phyloP scores from a whole-genome alignment of 2,113 vertebrate genomes.

The Loxodonta africana region DNA sequence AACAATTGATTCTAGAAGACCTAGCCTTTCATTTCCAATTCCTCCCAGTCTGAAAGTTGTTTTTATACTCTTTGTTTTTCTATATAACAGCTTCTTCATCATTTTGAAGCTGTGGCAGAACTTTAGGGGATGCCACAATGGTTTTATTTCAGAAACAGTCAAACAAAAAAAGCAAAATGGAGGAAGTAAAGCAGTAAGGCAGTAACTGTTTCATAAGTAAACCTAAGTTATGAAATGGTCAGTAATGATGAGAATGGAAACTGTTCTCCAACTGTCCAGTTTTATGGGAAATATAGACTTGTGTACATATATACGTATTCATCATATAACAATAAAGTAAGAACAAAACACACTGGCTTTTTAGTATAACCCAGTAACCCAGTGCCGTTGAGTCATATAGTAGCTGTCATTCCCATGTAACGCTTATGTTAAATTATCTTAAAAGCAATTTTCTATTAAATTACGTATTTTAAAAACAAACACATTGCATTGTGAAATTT shows the following conservation, averaged over 20 bases:
- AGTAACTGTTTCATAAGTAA: slow-evolving; percentile 55
- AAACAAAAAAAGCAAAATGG: slow-evolving; percentile 54
- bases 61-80: neutral
- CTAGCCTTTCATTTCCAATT: slow-evolving; percentile 45
- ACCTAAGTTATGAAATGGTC: slow-evolving; percentile 75
- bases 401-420: slow-evolving; percentile 54
- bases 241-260: slow-evolving; percentile 66
- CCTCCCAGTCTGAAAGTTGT: slow-evolving; percentile 60
- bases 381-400: neutral
- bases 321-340: slow-evolving; percentile 39
- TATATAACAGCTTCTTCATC: slow-evolving; percentile 21
- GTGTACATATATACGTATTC: neutral
- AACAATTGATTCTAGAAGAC: slow-evolving; percentile 31
- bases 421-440: slow-evolving; percentile 74
- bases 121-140: slow-evolving; percentile 20
- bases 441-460: slow-evolving; percentile 83
- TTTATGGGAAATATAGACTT: neutral
- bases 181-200: slow-evolving; percentile 13
- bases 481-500: slow-evolving; percentile 75
- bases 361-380: neutral
- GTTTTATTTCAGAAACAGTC: slow-evolving; percentile 47
- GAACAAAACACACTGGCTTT: slow-evolving; percentile 46
- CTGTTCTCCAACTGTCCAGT: slow-evolving; percentile 59
- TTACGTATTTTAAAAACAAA: slow-evolving; percentile 77
- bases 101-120: slow-evolving; percentile 56